phyloP scores from a whole-genome alignment of 2,888 invertebrate genomes.

The Plagodis dolabraria region DNA sequence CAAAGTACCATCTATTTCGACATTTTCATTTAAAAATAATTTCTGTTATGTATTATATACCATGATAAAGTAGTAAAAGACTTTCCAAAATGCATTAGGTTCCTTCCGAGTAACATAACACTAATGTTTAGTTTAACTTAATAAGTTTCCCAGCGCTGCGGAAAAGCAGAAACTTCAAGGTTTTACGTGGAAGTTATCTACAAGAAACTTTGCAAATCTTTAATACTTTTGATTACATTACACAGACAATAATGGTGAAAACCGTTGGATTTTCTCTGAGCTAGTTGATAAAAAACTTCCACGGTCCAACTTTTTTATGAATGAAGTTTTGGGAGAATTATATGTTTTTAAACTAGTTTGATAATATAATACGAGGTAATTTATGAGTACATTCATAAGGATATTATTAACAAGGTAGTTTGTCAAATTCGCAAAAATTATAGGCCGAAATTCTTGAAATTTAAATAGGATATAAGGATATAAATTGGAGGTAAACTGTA shows the following conservation, averaged over 20 bases:
- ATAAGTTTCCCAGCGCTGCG: neutral
- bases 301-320: conserved; percentile 2
- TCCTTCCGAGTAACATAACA: conserved; percentile 6
- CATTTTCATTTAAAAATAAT: too few species aligned
- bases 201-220: conserved; percentile 2
- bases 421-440: too few species aligned
- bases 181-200: conserved; percentile 5
- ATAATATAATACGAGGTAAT: too few species aligned
- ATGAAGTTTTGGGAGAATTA: conserved; percentile 3
- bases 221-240: conserved; percentile 23
- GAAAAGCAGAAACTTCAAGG: conserved; percentile 1
- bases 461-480: too few species aligned
- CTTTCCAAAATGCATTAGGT: neutral
- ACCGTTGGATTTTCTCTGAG: neutral
- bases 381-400: too few species aligned
- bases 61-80: too few species aligned
- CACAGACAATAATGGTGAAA: conserved; percentile 6
- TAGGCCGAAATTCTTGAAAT: too few species aligned
- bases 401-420: too few species aligned
- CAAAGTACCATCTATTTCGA: too few species aligned
- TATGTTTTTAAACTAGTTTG: neutral
- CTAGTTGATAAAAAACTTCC: neutral
- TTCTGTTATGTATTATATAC: too few species aligned
- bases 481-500: too few species aligned
- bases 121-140: conserved; percentile 12